Evolutionary conservation across 1,140 invertebrate genomes (phyloP), one percentile per base, ranked within the genome.

Genomic region (Diorhabda elongata): DNA sequence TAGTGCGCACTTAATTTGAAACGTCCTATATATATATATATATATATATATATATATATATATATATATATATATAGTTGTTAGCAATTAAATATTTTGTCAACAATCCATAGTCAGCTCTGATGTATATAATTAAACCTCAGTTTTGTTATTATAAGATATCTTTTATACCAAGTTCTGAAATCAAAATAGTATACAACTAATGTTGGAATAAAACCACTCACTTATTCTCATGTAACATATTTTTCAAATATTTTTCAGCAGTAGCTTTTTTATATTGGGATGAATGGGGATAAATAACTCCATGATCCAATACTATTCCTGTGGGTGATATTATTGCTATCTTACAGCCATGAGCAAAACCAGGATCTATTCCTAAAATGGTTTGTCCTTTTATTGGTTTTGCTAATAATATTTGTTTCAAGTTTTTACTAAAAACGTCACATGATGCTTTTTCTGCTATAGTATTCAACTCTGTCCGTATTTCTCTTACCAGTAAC

Each of bases 341-440:
- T 65, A 92, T 78, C 85, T 97, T 97, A 78, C 94, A 97, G 3
- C 95, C 95, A 77, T 94, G 88, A 66, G 78, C 83, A 78, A 91
- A 96, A 1, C 95, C 91, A 3, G 95, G 95, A 86, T 98, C 95
- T 57, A 97, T 86, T 0, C 92, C 94, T 8, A 94, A 78, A 59
- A 97, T 91, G 2, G 83, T 83, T 79, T 90, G 87, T n/a, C 92
- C 92, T 79, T 91, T 88, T 2, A 95, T 82, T 0, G 95, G 94
- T 9, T 91, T 87, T 42, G 86, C 87, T 3, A 97, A 78, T 3
- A 98, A 80, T 57, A 97, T 65, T 60, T 93, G 88, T 75, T 94
- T 93, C 42, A 97, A 81, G 82, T 97, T 98, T 3, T 83, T 84
- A 4, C 89, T 88, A 82, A 97, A 97, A 2, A 95, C 91, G 73